phyloP scores from a whole-genome alignment of 2,888 invertebrate species.

The Cetonia aurata region DNA sequence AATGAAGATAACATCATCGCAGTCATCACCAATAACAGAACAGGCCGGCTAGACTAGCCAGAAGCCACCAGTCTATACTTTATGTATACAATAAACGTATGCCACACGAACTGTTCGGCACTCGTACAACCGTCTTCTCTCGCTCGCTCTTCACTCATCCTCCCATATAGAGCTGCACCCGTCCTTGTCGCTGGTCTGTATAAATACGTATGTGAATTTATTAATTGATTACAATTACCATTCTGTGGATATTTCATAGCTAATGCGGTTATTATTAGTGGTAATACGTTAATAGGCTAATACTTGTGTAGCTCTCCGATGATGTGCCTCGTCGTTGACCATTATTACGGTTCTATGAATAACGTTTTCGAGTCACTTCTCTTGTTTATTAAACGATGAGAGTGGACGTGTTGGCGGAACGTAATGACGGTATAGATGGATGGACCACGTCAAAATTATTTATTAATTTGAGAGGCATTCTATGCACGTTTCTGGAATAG shows the following conservation, averaged over 20 bases:
- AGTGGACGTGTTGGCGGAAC: background rate
- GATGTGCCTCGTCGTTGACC: slow-evolving; percentile 1
- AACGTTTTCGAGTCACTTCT: slow-evolving; percentile 24
- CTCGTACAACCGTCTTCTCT: background rate
- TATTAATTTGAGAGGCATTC: slow-evolving; percentile 2
- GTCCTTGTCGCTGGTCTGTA: background rate
- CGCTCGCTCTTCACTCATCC: background rate
- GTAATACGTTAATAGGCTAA: slow-evolving; percentile 31
- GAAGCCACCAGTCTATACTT: slow-evolving; percentile 20
- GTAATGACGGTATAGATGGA: slow-evolving; percentile 12
- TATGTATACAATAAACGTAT: slow-evolving; percentile 3
- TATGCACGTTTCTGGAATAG: too few relatives aligned
- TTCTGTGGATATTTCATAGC: slow-evolving; percentile 43
- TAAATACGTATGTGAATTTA: slow-evolving; percentile 54
- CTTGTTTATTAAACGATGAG: slow-evolving; percentile 1
- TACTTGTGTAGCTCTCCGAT: background rate
- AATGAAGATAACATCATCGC: slow-evolving; percentile 38
- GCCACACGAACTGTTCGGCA: too few relatives aligned
- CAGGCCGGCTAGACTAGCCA: slow-evolving; percentile 6
- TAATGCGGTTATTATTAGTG: slow-evolving; percentile 43
- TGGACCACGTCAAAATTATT: slow-evolving; percentile 14
- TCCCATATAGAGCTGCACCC: too few relatives aligned
- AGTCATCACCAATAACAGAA: slow-evolving; percentile 39
- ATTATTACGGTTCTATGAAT: slow-evolving; percentile 3
- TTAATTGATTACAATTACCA: slow-evolving; percentile 58